phyloP scores from a whole-genome alignment of 2,113 vertebrate genomes.

The Psophia crepitans region DNA sequence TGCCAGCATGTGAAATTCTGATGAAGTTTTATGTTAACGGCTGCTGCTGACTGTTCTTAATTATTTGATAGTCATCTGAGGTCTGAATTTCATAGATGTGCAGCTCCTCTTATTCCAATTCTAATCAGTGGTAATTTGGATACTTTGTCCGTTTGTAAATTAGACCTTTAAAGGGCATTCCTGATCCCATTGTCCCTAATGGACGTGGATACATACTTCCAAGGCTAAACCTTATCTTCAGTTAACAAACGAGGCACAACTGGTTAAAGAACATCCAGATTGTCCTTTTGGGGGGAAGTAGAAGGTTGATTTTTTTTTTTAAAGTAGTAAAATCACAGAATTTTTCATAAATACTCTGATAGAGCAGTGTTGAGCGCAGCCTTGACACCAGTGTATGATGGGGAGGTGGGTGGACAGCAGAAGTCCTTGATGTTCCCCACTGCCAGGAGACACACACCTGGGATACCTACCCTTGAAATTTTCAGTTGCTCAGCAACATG shows the following conservation, averaged over 20 bases:
- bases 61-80: conserved; percentile 66
- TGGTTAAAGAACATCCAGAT: neutral
- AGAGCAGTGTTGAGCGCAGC: neutral
- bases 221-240: neutral
- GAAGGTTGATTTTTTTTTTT: neutral
- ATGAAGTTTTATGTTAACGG: conserved; percentile 37
- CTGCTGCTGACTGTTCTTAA: conserved; percentile 59
- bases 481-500: neutral
- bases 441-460: neutral
- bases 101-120: conserved; percentile 6
- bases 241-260: neutral
- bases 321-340: neutral
- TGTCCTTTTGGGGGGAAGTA: accelerated
- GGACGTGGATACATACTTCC: neutral
- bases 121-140: conserved; percentile 43
- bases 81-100: conserved; percentile 44
- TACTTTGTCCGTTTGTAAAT: conserved; percentile 25
- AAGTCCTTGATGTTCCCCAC: neutral
- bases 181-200: neutral
- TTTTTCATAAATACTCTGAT: neutral
- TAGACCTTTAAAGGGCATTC: neutral
- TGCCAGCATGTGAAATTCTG: conserved; percentile 56
- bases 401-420: neutral
- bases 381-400: neutral
- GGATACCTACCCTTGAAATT: neutral